phyloP scores from a whole-genome alignment of 2,113 vertebrate genomes.

The Chascanopsetta lugubris region DNA sequence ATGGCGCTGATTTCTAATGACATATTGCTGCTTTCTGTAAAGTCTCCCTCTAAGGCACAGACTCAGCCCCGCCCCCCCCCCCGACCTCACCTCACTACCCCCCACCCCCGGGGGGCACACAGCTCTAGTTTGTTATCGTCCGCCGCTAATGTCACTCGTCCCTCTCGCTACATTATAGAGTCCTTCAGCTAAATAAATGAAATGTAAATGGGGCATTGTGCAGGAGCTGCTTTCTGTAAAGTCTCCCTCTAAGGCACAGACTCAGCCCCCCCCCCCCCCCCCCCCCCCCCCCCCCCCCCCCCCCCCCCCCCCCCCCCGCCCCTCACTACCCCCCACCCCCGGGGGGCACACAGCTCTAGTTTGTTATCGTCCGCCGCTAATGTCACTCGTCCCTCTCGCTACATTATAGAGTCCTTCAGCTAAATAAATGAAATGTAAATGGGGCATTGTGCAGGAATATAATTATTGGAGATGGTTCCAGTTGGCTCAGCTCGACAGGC shows the following conservation, averaged over 20 bases:
- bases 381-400: conserved; percentile 64
- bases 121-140: conserved; percentile 72
- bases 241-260: conserved; percentile 69
- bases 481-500: conserved; percentile 62
- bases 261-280: no score
- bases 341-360: conserved; percentile 63
- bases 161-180: conserved; percentile 58
- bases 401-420: conserved; percentile 68
- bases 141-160: conserved; percentile 68
- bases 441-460: conserved; percentile 66
- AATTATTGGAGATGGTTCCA: conserved; percentile 71
- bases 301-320: no score
- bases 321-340: no score
- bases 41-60: conserved; percentile 68
- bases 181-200: conserved; percentile 74
- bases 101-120: conserved; percentile 57
- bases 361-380: conserved; percentile 70
- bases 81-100: no score
- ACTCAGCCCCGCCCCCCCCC: conserved; percentile 63
- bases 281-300: no score
- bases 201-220: conserved; percentile 68
- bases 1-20: conserved; percentile 77
- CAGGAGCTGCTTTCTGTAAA: conserved; percentile 68
- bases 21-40: conserved; percentile 75
- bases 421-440: conserved; percentile 73